phyloP scores from a whole-genome alignment of 2,113 vertebrate genomes.

The Noctilio leporinus region DNA sequence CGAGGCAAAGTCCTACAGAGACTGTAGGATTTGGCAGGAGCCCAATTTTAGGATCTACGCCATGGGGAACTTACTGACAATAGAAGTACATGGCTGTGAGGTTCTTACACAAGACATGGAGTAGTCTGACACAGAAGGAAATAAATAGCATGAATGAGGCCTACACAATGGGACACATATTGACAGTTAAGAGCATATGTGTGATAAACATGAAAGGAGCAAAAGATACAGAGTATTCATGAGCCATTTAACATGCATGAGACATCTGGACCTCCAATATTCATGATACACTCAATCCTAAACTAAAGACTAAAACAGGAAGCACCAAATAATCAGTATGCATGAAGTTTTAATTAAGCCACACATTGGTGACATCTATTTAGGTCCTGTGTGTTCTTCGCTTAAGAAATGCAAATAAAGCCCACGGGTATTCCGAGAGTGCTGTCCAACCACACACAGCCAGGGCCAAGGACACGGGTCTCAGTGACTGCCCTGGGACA shows the following conservation, averaged over 20 bases:
- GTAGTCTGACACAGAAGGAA: background rate
- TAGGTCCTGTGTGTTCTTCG: background rate
- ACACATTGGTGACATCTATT: background rate
- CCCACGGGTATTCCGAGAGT: background rate
- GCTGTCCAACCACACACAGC: background rate
- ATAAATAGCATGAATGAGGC: background rate
- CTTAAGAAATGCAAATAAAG: background rate
- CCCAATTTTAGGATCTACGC: background rate
- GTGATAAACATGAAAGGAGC: background rate
- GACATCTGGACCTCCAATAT: background rate
- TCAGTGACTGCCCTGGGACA: background rate
- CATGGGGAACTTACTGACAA: background rate
- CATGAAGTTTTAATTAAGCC: background rate
- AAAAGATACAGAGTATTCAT: background rate
- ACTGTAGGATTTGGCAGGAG: background rate
- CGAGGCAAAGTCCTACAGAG: background rate
- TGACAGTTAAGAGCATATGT: background rate
- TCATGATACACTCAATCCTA: background rate
- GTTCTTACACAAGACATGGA: background rate
- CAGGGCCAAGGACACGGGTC: background rate
- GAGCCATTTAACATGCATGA: background rate
- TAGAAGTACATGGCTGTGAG: background rate
- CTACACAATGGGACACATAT: background rate
- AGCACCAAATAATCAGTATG: background rate
- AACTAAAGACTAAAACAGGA: background rate